Conservation (phyloP, 2,113 vertebrate genomes). For the human (Homo sapiens) region DNA sequence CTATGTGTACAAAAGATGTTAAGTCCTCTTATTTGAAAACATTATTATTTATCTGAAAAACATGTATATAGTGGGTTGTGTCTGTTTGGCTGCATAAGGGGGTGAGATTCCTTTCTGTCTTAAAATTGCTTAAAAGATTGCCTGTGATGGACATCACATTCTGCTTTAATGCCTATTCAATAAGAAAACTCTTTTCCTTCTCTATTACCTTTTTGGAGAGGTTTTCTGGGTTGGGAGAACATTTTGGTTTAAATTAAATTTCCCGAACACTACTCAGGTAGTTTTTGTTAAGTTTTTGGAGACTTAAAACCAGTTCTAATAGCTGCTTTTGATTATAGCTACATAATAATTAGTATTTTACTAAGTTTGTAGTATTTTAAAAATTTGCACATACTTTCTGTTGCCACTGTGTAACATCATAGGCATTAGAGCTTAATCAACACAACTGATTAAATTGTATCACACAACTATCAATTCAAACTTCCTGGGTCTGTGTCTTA, state of each 20-base stretch:
- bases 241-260: background rate
- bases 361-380: background rate
- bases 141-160: too few relatives aligned
- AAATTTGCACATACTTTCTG: background rate
- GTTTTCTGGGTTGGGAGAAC: background rate
- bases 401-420: background rate
- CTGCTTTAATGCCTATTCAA: too few relatives aligned
- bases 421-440: background rate
- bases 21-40: background rate
- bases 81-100: too few relatives aligned
- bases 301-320: background rate
- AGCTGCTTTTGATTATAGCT: background rate
- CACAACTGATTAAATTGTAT: background rate
- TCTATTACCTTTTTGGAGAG: background rate
- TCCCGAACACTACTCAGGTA: background rate
- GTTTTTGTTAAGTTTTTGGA: background rate
- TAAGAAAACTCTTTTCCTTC: background rate
- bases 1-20: background rate
- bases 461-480: background rate
- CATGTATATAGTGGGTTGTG: too few relatives aligned
- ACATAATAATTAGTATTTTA: background rate
- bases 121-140: background rate
- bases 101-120: background rate
- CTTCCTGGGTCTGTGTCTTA: background rate
- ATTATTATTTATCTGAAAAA: background rate